These are phyloP conservation scores for Imbricaverruca yamaguchii DNA, from an alignment of 2,888 invertebrate species.

Conservation along the genomic window DNA sequence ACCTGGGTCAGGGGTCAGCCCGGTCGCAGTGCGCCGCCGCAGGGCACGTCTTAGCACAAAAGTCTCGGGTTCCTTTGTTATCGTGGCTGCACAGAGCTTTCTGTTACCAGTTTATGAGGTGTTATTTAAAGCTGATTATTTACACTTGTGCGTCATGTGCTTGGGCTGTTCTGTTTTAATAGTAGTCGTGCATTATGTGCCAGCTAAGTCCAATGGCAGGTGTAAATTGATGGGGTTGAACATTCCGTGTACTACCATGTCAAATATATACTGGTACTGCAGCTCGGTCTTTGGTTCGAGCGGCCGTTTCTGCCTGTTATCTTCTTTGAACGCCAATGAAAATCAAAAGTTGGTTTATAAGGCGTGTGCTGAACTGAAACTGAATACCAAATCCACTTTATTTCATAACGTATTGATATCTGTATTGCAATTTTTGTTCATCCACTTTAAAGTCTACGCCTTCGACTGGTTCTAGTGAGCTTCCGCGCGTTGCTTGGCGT, in stretches of 20 bases:
- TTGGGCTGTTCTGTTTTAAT: not conserved
- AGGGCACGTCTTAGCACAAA: not conserved
- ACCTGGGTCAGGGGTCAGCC: too few relatives aligned
- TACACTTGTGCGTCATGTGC: not conserved
- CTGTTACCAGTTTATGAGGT: not conserved
- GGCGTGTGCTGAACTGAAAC: too few relatives aligned
- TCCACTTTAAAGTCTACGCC: too few relatives aligned
- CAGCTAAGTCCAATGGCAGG: not conserved
- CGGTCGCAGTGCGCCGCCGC: not conserved
- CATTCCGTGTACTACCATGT: not conserved
- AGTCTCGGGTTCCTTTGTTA: not conserved
- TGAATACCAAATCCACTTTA: too few relatives aligned
- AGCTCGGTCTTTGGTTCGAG: not conserved
- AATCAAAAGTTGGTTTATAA: too few relatives aligned
- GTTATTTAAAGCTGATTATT: slow-evolving; percentile 9
- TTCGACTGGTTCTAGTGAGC: too few relatives aligned
- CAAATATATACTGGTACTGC: not conserved
- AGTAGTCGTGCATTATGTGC: not conserved
- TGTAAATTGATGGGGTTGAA: not conserved
- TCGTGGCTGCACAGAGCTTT: not conserved
- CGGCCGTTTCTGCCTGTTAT: too few relatives aligned
- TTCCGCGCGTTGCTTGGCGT: too few relatives aligned
- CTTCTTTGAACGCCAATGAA: too few relatives aligned
- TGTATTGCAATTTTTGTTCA: too few relatives aligned
- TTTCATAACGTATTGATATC: too few relatives aligned